These are phyloP conservation scores for Melolontha melolontha DNA, from an alignment of 2,888 invertebrate species.

Conservation along the genomic window DNA sequence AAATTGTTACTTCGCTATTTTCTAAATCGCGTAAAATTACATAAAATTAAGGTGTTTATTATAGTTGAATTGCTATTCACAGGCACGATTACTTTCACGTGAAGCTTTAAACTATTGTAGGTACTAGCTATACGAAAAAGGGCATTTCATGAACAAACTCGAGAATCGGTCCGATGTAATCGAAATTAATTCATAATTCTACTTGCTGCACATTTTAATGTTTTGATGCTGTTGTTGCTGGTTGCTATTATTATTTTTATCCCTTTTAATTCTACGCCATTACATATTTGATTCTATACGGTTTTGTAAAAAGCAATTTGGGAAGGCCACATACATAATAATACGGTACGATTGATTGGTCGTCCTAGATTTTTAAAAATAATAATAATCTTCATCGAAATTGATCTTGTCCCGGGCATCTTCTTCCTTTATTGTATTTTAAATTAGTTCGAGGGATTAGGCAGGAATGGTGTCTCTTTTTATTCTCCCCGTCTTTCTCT, in stretches of 20 bases:
- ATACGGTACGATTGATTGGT: slow-evolving; percentile 52
- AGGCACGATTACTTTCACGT: slow-evolving; percentile 26
- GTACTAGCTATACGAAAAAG: slow-evolving; percentile 22
- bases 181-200: slow-evolving; percentile 42
- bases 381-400: slow-evolving; percentile 42
- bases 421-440: slow-evolving; percentile 39
- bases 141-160: slow-evolving; percentile 26
- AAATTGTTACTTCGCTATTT: slow-evolving; percentile 36
- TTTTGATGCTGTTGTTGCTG: slow-evolving; percentile 23
- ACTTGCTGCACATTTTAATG: slow-evolving; percentile 33
- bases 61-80: slow-evolving; percentile 24
- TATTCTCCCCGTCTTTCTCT: slow-evolving; percentile 18
- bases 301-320: slow-evolving; percentile 49
- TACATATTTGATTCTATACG: slow-evolving; percentile 42
- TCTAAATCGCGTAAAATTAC: slow-evolving; percentile 38
- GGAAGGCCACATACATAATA: slow-evolving; percentile 49
- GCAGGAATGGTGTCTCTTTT: slow-evolving; percentile 5
- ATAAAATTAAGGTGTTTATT: slow-evolving; percentile 41
- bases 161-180: slow-evolving; percentile 33
- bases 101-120: slow-evolving; percentile 8
- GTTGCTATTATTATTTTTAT: slow-evolving; percentile 33
- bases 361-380: slow-evolving; percentile 47
- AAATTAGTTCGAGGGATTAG: slow-evolving; percentile 39
- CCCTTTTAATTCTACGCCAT: slow-evolving; percentile 33
- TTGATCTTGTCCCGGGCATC: slow-evolving; percentile 39